phyloP scores from a whole-genome alignment of 1,140 invertebrate species.

The Musca vetustissima region DNA sequence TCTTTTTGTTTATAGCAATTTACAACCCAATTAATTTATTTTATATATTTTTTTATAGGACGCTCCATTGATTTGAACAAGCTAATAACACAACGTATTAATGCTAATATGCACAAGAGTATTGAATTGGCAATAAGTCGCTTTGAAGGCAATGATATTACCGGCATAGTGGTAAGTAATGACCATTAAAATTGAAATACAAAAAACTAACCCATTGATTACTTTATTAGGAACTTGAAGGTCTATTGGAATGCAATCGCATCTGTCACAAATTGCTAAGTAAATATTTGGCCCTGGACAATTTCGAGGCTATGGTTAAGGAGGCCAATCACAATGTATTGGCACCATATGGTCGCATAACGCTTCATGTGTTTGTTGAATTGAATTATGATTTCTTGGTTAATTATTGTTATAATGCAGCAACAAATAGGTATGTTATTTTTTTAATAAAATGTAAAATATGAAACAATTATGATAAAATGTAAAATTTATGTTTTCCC shows the following conservation, averaged over 20 bases:
- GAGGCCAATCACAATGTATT: constrained; percentile 98
- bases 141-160: constrained; percentile 97
- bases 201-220: constrained; percentile 27
- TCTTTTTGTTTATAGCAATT: too few species aligned
- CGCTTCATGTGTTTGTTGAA: constrained; percentile 98
- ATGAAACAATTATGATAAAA: neutral
- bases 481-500: neutral
- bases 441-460: neutral
- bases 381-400: constrained; percentile 97
- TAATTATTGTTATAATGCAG: constrained; percentile 98
- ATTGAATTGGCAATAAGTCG: constrained; percentile 93
- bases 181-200: neutral
- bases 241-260: constrained; percentile 88
- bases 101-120: constrained; percentile 93
- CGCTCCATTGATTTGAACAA: constrained; percentile 96
- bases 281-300: constrained; percentile 89
- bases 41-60: constrained; percentile 31
- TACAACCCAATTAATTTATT: too few species aligned
- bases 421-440: constrained; percentile 90
- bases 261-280: constrained; percentile 92
- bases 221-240: constrained; percentile 81
- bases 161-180: constrained; percentile 85
- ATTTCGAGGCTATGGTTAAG: constrained; percentile 93
- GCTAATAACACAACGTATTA: constrained; percentile 93
- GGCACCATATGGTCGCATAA: constrained; percentile 95